phyloP scores from a whole-genome alignment of 1,140 invertebrate genomes.

The Nautilus pompilius region DNA sequence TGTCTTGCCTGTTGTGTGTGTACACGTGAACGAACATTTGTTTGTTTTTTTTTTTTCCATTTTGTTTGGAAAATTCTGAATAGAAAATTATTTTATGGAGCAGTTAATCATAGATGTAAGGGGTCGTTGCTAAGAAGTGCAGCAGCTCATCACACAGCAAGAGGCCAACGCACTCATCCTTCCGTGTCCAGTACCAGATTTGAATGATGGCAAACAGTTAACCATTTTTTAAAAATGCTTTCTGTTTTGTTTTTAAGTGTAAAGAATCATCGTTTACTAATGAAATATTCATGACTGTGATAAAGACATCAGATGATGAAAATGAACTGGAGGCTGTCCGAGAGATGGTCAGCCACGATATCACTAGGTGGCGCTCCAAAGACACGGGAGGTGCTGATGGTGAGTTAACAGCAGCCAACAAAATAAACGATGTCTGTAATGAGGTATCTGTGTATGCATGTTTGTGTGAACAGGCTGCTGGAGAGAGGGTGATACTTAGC shows the following conservation, averaged over 20 bases:
- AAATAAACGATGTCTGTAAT: no score
- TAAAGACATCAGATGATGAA: constrained; percentile 72
- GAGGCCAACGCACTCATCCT: no score
- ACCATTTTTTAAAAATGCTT: not conserved
- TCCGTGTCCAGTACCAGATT: no score
- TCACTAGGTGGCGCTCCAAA: constrained; percentile 71
- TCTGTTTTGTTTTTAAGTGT: constrained; percentile 62
- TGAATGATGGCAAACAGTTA: not conserved
- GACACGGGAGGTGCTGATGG: constrained; percentile 80
- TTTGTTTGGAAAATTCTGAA: no score
- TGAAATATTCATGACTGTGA: constrained; percentile 77
- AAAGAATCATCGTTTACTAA: constrained; percentile 72
- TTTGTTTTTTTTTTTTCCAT: not conserved
- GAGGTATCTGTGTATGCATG: no score
- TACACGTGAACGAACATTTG: not conserved
- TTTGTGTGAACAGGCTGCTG: no score
- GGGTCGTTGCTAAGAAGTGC: no score
- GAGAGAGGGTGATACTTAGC: no score
- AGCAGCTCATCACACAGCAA: no score
- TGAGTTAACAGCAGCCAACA: constrained; percentile 26
- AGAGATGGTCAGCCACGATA: constrained; percentile 75
- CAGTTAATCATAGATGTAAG: no score
- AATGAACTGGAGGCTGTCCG: constrained; percentile 78
- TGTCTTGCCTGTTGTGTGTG: not conserved
- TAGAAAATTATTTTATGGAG: no score